Evolutionary conservation across 2,797 vertebrate genomes (phyloP).

Genomic region (Lateolabrax maculatus): DNA sequence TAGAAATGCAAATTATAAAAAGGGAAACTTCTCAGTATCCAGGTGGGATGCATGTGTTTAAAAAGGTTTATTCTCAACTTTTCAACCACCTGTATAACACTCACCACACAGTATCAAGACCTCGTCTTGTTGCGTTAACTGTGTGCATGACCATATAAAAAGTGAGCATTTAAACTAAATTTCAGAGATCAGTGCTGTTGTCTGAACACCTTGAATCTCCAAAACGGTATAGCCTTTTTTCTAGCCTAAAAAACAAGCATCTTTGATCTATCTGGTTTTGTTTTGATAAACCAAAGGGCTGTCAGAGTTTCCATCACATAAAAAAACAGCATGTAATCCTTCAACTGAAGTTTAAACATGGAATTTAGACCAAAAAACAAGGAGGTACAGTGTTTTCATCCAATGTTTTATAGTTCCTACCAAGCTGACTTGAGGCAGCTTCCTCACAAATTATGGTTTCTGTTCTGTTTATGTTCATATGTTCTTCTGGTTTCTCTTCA

Average conservation of each 20-base stretch:
- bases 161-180: conserved; percentile 16
- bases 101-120: conserved; percentile 40
- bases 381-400: not conserved
- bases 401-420: conserved; percentile 8
- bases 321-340: conserved; percentile 16
- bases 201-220: not conserved
- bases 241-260: not conserved
- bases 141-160: conserved; percentile 7
- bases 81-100: conserved; percentile 6
- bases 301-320: conserved; percentile 2
- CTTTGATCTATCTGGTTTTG: conserved; percentile 26
- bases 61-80: conserved; percentile 1
- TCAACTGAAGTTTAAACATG: conserved; percentile 19
- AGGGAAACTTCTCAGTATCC: not conserved
- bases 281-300: conserved; percentile 40
- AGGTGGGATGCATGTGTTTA: conserved; percentile 24
- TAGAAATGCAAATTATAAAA: conserved; percentile 8
- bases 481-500: conserved; percentile 46
- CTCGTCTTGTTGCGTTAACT: conserved; percentile 21
- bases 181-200: not conserved
- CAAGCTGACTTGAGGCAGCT: conserved; percentile 30
- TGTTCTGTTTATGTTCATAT: conserved; percentile 33
- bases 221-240: conserved; percentile 1
- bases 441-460: conserved; percentile 29
- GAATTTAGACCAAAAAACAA: conserved; percentile 12